Evolutionary conservation across 2,797 vertebrate species (phyloP).

Genomic region (Dendrocincla tyrannina): DNA sequence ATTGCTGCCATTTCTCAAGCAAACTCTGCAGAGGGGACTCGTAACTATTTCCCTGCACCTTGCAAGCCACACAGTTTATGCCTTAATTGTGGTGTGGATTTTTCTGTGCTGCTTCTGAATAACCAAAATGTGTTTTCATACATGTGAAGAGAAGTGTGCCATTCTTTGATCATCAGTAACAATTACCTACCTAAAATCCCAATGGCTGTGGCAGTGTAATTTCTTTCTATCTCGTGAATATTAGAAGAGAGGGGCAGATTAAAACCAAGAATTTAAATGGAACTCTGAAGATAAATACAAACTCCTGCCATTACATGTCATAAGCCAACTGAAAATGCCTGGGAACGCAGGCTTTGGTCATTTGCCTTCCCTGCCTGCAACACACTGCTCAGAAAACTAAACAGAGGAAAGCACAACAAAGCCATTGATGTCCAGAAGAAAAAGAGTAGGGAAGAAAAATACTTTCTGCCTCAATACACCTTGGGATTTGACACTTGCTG

Average conservation of each 20-base stretch:
- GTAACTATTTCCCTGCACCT: not conserved
- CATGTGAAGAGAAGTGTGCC: not conserved
- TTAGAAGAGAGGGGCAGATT: not conserved
- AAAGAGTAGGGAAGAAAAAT: not conserved
- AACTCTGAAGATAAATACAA: not conserved
- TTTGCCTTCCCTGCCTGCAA: not conserved
- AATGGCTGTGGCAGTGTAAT: not conserved
- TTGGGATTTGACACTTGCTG: not conserved
- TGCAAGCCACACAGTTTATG: not conserved
- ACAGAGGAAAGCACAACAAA: not conserved
- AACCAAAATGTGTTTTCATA: not conserved
- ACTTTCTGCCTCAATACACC: not conserved
- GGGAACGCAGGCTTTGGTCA: not conserved
- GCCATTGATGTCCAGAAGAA: not conserved
- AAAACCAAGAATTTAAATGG: not conserved
- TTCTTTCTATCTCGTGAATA: not conserved
- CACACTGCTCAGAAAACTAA: not conserved
- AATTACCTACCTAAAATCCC: not conserved
- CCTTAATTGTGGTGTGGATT: not conserved
- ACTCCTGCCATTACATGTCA: not conserved
- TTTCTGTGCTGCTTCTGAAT: not conserved
- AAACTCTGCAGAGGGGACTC: not conserved
- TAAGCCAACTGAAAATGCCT: not conserved
- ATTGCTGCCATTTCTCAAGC: not conserved
- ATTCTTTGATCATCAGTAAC: slow-evolving; percentile 5